Percentiles rank a stretch among this genome's conserved stretches.
These are phyloP conservation scores for Euwallacea similis DNA, from an alignment of 1,140 invertebrate species.

Conservation along the genomic window DNA sequence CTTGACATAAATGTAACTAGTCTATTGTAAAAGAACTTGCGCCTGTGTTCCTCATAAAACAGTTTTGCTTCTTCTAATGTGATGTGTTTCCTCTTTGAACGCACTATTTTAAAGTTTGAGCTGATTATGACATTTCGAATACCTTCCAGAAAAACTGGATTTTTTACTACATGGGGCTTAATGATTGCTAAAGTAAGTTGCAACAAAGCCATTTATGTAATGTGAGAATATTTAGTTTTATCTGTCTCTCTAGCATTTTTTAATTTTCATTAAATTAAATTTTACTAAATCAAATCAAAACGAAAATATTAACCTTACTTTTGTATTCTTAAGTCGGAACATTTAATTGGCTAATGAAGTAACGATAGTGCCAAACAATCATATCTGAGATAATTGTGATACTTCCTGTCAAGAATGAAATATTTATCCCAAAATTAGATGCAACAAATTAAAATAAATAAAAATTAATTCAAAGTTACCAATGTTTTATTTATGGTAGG, in stretches of 20 bases:
- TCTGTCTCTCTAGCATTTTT: neutral
- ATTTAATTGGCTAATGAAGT: no score
- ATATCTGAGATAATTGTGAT: no score
- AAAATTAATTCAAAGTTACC: no score
- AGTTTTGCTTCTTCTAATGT: constrained; percentile 65
- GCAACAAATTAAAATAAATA: no score
- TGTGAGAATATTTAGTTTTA: constrained; percentile 12
- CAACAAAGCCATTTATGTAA: constrained; percentile 45
- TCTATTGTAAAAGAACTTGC: constrained; percentile 87
- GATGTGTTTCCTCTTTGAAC: constrained; percentile 66
- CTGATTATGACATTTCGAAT: constrained; percentile 69
- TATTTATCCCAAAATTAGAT: no score
- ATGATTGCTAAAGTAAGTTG: constrained; percentile 71
- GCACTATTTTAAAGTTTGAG: constrained; percentile 76
- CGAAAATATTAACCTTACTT: no score
- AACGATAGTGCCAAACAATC: no score
- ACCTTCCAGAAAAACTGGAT: constrained; percentile 65
- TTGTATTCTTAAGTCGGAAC: no score
- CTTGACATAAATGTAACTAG: constrained; percentile 84
- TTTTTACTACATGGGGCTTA: constrained; percentile 73
- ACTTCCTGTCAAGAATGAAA: no score
- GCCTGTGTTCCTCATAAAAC: constrained; percentile 83
- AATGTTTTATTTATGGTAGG: no score
- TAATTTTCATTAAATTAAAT: neutral
- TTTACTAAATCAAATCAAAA: no score